A percentile compares a stretch with the other conserved stretches of the same genome.
Evolutionary conservation across 1,140 invertebrate species (phyloP).

Genomic region (Pseudoatta argentina): DNA sequence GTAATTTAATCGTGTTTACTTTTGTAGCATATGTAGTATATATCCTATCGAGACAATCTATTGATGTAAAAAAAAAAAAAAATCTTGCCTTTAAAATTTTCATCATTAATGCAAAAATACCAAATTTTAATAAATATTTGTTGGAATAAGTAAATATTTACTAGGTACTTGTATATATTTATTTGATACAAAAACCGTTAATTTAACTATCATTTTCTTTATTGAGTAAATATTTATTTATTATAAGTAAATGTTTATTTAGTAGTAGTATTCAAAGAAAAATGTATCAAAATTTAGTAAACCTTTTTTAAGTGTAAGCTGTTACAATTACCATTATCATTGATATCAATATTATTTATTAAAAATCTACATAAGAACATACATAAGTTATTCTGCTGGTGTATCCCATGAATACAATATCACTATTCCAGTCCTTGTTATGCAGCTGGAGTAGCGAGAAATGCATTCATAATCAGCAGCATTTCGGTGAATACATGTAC

Average conservation of each 20-base stretch:
- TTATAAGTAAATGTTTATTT: no score
- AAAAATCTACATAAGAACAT: background rate
- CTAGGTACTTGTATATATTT: no score
- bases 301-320: background rate
- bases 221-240: no score
- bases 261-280: no score
- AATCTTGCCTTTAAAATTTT: background rate
- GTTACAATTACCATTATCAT: background rate
- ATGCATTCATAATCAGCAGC: slow-evolving; percentile 17
- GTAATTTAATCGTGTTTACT: background rate
- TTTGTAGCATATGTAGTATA: background rate
- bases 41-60: background rate
- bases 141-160: no score
- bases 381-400: background rate
- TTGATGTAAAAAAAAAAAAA: background rate
- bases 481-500: background rate
- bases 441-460: slow-evolving; percentile 23
- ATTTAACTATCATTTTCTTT: no score
- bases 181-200: no score
- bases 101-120: background rate
- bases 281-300: no score
- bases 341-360: slow-evolving; percentile 28
- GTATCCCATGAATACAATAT: slow-evolving; percentile 24
- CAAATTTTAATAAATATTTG: no score
- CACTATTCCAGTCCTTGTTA: background rate